phyloP scores from a whole-genome alignment of 2,888 invertebrate genomes.

The Spisula solida region DNA sequence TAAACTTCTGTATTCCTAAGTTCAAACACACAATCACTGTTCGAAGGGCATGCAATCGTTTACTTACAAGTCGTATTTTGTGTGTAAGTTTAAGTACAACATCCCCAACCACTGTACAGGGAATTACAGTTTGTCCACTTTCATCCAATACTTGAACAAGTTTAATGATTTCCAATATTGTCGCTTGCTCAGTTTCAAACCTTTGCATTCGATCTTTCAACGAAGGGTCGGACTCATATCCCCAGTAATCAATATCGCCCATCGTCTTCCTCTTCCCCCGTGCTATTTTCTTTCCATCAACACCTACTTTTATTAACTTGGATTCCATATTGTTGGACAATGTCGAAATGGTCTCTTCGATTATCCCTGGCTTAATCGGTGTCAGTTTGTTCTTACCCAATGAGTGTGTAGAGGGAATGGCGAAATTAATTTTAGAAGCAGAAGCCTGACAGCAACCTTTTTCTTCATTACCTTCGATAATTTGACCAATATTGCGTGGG shows the following conservation, averaged over 20 bases:
- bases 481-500: slow-evolving; percentile 29
- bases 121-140: neutral
- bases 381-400: neutral
- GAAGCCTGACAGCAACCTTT: slow-evolving; percentile 24
- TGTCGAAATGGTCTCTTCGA: neutral
- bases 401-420: slow-evolving; percentile 19
- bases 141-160: neutral
- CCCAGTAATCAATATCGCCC: slow-evolving; percentile 47
- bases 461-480: slow-evolving; percentile 1
- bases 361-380: slow-evolving; percentile 24
- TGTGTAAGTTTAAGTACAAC: neutral
- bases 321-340: neutral
- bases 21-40: neutral
- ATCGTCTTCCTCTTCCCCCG: slow-evolving; percentile 28
- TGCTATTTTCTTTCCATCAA: slow-evolving; percentile 38
- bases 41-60: neutral
- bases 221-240: slow-evolving; percentile 29
- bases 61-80: neutral
- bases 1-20: slow-evolving; percentile 33
- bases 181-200: neutral
- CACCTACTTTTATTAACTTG: slow-evolving; percentile 19
- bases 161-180: neutral
- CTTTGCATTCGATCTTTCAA: neutral
- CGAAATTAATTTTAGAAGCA: slow-evolving; percentile 47
- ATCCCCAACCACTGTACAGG: neutral